phyloP scores from a whole-genome alignment of 2,888 invertebrate species.

The Tipula confusa region DNA sequence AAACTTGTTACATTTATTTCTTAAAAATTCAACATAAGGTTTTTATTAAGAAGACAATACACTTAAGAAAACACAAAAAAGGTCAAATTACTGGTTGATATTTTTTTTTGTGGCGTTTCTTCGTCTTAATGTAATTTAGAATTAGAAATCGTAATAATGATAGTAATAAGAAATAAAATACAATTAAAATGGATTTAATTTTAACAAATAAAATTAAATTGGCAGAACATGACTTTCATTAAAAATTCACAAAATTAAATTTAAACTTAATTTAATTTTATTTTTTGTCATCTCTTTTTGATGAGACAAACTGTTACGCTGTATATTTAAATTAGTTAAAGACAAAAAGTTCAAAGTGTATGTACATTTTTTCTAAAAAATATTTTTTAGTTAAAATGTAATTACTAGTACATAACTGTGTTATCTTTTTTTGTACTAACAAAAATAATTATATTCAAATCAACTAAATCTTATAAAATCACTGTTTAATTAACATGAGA shows the following conservation, averaged over 20 bases:
- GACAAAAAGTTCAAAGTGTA: background rate
- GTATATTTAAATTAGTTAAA: background rate
- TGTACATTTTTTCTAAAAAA: background rate
- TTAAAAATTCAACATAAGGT: conserved; percentile 9
- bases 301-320: background rate
- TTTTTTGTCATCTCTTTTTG: background rate
- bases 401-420: background rate
- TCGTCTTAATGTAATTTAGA: conserved; percentile 6
- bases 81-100: background rate
- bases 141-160: background rate
- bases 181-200: conserved; percentile 25
- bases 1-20: background rate
- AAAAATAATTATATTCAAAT: background rate
- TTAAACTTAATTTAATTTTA: conserved; percentile 3
- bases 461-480: background rate
- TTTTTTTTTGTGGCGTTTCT: background rate
- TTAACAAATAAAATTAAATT: conserved; percentile 25
- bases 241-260: conserved; percentile 20
- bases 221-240: conserved; percentile 20
- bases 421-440: background rate
- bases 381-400: background rate
- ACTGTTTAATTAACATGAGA: background rate
- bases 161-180: background rate
- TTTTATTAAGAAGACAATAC: background rate
- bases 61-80: background rate